A percentile compares a stretch with the other conserved stretches of the same genome.
phyloP scores from a whole-genome alignment of 2,797 vertebrate genomes.

The Danio albolineatus region DNA sequence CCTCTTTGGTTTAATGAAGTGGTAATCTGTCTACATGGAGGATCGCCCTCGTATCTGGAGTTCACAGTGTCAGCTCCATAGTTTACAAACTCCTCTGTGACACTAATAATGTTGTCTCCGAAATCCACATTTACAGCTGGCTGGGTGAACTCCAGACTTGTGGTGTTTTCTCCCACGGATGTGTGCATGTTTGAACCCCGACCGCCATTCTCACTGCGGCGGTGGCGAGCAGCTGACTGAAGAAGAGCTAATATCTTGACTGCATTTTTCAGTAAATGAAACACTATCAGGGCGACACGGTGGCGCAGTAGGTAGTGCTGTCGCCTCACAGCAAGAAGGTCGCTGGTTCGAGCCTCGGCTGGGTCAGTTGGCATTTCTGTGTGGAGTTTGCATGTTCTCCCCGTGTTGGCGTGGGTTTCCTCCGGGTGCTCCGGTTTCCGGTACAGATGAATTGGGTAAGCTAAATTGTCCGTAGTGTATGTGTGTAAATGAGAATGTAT shows the following conservation, averaged over 20 bases:
- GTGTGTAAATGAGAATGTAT: no score
- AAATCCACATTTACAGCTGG: conserved; percentile 30
- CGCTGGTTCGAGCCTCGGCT: no score
- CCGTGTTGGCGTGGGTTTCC: no score
- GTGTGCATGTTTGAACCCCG: conserved; percentile 63
- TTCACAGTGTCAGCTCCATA: conserved; percentile 70
- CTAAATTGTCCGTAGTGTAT: no score
- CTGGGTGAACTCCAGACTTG: conserved; percentile 19
- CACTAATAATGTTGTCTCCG: conserved; percentile 59
- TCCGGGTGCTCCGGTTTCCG: no score
- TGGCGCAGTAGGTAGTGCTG: no score
- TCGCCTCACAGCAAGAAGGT: no score
- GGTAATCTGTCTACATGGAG: conserved; percentile 79
- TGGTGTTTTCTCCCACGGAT: conserved; percentile 44
- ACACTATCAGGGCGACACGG: no score
- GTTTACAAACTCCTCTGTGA: conserved; percentile 67
- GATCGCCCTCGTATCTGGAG: conserved; percentile 66
- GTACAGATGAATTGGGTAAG: no score
- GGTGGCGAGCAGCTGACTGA: neutral
- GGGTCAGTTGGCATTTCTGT: no score
- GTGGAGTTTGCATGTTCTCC: no score
- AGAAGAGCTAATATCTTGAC: neutral
- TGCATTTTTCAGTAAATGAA: neutral
- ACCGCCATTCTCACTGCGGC: conserved; percentile 55
- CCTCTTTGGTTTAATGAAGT: conserved; percentile 76